Evolutionary conservation across 2,888 invertebrate species (phyloP).

Genomic region (Tortricodes alternella): DNA sequence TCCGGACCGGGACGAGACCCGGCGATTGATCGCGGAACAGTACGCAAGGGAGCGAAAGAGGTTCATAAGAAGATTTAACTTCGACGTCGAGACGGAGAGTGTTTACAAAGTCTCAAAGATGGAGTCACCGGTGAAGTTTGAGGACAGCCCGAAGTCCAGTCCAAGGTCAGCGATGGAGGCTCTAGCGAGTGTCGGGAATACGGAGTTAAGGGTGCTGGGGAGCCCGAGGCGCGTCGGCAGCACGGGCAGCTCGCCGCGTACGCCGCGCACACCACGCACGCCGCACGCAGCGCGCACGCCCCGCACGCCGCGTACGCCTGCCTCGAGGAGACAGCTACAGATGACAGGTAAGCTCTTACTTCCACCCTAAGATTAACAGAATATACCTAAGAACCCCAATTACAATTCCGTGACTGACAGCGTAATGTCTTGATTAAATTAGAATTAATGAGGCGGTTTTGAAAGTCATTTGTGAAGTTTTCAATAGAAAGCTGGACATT

Average conservation of each 20-base stretch:
- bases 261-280: slow-evolving; percentile 57
- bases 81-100: slow-evolving; percentile 79
- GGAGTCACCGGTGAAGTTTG: slow-evolving; percentile 75
- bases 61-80: slow-evolving; percentile 83
- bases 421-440: not conserved
- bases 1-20: slow-evolving; percentile 83
- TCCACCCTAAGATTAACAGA: too few relatives aligned
- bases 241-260: slow-evolving; percentile 58
- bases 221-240: slow-evolving; percentile 65
- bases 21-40: slow-evolving; percentile 82
- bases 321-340: slow-evolving; percentile 77
- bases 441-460: too few relatives aligned
- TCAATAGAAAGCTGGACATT: too few relatives aligned
- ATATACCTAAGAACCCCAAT: not conserved
- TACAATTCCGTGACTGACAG: too few relatives aligned
- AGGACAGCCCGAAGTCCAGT: slow-evolving; percentile 67
- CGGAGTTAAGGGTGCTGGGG: slow-evolving; percentile 65
- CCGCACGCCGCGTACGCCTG: slow-evolving; percentile 73
- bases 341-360: slow-evolving; percentile 73
- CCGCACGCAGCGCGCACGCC: slow-evolving; percentile 60
- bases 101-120: slow-evolving; percentile 63
- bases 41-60: slow-evolving; percentile 81
- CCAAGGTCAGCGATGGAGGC: slow-evolving; percentile 68
- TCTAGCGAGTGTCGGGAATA: slow-evolving; percentile 69
- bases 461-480: too few relatives aligned